These are phyloP conservation scores for Cololabis saira DNA, from an alignment of 2,113 vertebrate species.

Conservation along the genomic window DNA sequence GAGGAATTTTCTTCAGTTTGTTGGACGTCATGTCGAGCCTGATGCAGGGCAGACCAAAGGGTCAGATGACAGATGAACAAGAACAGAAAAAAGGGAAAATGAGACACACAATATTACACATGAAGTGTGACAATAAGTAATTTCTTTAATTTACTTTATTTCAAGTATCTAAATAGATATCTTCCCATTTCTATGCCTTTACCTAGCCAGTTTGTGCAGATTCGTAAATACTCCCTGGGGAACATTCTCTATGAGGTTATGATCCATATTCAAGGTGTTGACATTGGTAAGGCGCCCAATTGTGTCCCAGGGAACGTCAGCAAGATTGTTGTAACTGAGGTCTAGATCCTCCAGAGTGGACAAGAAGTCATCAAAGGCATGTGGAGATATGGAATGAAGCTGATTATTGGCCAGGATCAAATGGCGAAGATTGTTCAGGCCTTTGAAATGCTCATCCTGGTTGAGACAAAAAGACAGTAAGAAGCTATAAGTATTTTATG, in stretches of 20 bases:
- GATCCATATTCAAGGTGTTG: conserved; percentile 93
- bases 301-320: conserved; percentile 89
- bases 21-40: conserved; percentile 97
- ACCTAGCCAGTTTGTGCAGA: conserved; percentile 91
- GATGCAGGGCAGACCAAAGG: background rate
- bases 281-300: conserved; percentile 89
- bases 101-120: background rate
- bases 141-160: background rate
- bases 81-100: background rate
- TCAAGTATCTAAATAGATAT: background rate
- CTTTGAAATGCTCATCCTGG: conserved; percentile 89
- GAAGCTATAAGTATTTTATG: background rate
- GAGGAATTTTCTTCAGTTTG: conserved; percentile 95
- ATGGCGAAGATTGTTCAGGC: conserved; percentile 90
- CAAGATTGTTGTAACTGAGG: conserved; percentile 95
- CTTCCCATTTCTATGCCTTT: background rate
- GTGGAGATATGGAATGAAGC: conserved; percentile 86
- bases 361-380: conserved; percentile 90
- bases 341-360: conserved; percentile 93
- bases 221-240: conserved; percentile 94
- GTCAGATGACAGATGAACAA: background rate
- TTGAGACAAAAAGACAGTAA: background rate
- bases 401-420: conserved; percentile 95
- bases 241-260: conserved; percentile 93
- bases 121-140: background rate